Evolutionary conservation across 92 coral and sea anemone genomes (phyloP).

Genomic region (Zoanthus gigantus): DNA sequence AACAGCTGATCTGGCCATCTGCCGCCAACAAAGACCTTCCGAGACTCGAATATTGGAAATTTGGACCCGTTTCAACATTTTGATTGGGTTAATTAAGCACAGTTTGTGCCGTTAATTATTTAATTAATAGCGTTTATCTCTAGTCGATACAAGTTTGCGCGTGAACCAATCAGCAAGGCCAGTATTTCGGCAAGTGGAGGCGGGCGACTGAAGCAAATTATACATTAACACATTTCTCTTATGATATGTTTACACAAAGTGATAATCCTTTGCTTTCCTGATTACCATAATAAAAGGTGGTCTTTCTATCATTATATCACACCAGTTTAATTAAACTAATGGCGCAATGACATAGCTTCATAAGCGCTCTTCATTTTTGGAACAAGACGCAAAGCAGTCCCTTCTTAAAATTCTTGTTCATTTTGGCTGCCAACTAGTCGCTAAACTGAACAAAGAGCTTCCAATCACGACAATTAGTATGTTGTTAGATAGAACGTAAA

Average conservation of each 20-base stretch:
- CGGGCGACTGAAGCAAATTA: conserved; percentile 70
- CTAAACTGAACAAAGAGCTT: conserved; percentile 26
- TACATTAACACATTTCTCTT: conserved; percentile 72
- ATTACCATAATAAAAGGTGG: conserved; percentile 71
- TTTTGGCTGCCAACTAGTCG: background rate
- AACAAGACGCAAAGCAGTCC: conserved; percentile 12
- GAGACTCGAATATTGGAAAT: conserved; percentile 89
- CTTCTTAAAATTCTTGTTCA: background rate
- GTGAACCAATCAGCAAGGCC: conserved; percentile 77
- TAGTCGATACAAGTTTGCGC: conserved; percentile 83
- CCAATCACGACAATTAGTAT: conserved; percentile 61
- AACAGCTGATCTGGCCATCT: conserved; percentile 94
- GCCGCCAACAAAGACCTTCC: conserved; percentile 94
- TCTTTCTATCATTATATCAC: conserved; percentile 76
- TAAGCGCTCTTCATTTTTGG: background rate
- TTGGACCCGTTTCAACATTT: conserved; percentile 87
- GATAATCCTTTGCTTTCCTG: conserved; percentile 61
- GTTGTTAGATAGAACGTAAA: conserved; percentile 78
- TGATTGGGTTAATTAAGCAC: conserved; percentile 99
- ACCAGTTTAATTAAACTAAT: conserved; percentile 79
- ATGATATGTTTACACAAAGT: conserved; percentile 72
- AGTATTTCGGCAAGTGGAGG: conserved; percentile 56
- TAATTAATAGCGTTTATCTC: conserved; percentile 99
- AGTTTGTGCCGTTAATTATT: conserved; percentile 99
- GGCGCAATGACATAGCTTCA: conserved; percentile 61